A percentile compares a stretch with the other conserved stretches of the same genome.
These are phyloP conservation scores for Lordiphosa stackelbergi DNA, from an alignment of 1,140 invertebrate genomes.

Conservation along the genomic window DNA sequence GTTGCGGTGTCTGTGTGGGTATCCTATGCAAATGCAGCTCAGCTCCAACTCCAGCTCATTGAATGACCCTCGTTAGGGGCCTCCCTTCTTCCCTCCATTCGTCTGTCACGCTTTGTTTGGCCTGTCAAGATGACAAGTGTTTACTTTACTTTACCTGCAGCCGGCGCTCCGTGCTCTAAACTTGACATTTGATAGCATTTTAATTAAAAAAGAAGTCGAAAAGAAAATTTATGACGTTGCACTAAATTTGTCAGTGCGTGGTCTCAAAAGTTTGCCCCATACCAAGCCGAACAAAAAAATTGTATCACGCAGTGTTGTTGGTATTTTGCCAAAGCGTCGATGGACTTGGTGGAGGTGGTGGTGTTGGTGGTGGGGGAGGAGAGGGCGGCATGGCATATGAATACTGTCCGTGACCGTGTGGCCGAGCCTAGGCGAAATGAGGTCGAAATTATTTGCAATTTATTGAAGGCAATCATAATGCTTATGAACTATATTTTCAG, in stretches of 20 bases:
- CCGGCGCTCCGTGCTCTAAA: slow-evolving; percentile 63
- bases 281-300: slow-evolving; percentile 49
- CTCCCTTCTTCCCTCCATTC: slow-evolving; percentile 25
- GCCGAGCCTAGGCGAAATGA: slow-evolving; percentile 63
- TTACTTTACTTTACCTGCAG: slow-evolving; percentile 61
- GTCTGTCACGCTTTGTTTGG: slow-evolving; percentile 74
- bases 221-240: slow-evolving; percentile 60
- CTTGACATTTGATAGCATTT: slow-evolving; percentile 76
- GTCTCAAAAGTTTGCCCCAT: slow-evolving; percentile 34
- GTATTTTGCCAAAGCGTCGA: slow-evolving; percentile 19
- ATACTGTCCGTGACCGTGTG: slow-evolving; percentile 64
- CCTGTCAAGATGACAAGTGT: slow-evolving; percentile 75
- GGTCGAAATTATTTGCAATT: slow-evolving; percentile 76
- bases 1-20: slow-evolving; percentile 35
- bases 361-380: slow-evolving; percentile 1
- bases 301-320: slow-evolving; percentile 64
- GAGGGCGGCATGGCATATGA: slow-evolving; percentile 43
- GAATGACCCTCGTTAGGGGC: slow-evolving; percentile 71
- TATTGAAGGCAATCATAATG: slow-evolving; percentile 74
- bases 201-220: slow-evolving; percentile 70
- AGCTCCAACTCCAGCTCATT: slow-evolving; percentile 43
- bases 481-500: slow-evolving; percentile 62
- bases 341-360: slow-evolving; percentile 21
- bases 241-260: slow-evolving; percentile 60
- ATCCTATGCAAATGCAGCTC: slow-evolving; percentile 61